Percentiles rank a stretch among this genome's conserved stretches.
Conservation (phyloP, 2,797 vertebrate species). For the Jordanella pulchra region DNA sequence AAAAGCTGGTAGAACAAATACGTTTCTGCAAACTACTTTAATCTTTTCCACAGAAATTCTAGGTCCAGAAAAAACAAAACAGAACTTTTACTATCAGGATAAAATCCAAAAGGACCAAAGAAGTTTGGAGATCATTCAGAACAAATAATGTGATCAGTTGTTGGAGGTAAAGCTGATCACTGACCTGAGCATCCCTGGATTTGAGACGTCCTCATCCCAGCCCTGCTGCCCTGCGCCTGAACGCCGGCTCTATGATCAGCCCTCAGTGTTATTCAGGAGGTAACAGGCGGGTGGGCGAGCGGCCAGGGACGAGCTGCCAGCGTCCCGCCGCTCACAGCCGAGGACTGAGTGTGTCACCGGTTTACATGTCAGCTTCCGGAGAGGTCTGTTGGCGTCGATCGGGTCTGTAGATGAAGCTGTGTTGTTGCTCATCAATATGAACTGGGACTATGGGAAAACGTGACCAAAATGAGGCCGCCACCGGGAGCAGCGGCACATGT, state of each 20-base stretch:
- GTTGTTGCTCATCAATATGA: constrained; percentile 30
- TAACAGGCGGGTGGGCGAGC: constrained; percentile 46
- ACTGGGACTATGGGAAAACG: constrained; percentile 34
- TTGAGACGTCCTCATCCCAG: background rate
- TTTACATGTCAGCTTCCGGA: constrained; percentile 42
- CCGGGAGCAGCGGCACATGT: constrained; percentile 1
- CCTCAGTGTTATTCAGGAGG: constrained; percentile 24
- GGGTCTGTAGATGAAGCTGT: constrained; percentile 24
- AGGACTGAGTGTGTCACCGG: constrained; percentile 29
- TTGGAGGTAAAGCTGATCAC: constrained; percentile 26
- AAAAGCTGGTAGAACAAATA: background rate
- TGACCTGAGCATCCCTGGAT: constrained; percentile 40
- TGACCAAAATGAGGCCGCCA: constrained; percentile 15
- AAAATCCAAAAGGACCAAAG: no score
- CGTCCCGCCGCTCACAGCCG: constrained; percentile 23
- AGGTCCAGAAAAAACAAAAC: background rate
- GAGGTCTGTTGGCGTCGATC: constrained; percentile 22
- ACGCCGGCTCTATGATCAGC: constrained; percentile 2
- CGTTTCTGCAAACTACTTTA: background rate
- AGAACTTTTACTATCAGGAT: background rate
- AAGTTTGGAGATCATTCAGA: background rate
- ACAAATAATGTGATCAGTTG: background rate
- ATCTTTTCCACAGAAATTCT: background rate
- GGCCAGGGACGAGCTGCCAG: constrained; percentile 50
- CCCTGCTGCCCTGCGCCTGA: background rate